Evolutionary conservation across 2,113 vertebrate species (phyloP).

Genomic region (Phalacrocorax aristotelis): DNA sequence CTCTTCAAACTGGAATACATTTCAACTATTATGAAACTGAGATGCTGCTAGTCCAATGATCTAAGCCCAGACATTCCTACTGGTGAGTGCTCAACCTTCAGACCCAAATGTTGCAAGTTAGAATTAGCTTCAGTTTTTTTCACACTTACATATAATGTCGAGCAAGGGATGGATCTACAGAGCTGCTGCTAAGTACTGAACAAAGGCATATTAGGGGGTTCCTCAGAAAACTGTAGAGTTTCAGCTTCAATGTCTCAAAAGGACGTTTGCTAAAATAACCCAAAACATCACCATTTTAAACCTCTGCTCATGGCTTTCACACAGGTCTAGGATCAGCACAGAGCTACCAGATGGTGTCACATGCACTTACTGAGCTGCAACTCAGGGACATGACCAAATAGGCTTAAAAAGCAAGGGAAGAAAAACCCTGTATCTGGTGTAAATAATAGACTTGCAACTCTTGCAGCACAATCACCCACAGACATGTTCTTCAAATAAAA

Average conservation of each 20-base stretch:
- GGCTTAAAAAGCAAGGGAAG: not conserved
- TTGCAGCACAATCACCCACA: not conserved
- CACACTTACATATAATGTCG: not conserved
- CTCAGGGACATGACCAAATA: not conserved
- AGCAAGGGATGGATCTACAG: not conserved
- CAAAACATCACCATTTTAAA: not conserved
- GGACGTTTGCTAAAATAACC: not conserved
- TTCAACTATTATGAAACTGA: not conserved
- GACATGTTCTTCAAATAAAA: not conserved
- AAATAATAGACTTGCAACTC: conserved; percentile 29
- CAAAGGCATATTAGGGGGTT: not conserved
- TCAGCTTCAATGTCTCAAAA: not conserved
- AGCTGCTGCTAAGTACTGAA: not conserved
- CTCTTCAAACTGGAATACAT: not conserved
- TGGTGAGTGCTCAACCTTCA: not conserved
- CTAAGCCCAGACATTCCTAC: not conserved
- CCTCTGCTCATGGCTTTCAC: not conserved
- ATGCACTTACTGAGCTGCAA: not conserved
- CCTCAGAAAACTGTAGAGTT: not conserved
- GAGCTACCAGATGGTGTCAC: not conserved
- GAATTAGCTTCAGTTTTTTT: not conserved
- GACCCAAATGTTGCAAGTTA: not conserved
- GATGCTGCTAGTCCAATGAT: not conserved
- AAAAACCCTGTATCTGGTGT: not conserved
- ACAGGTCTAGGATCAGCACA: not conserved